Percentiles rank a stretch among this genome's conserved stretches.
phyloP scores from a whole-genome alignment of 2,113 vertebrate species.

The Sylvilagus bachmani region DNA sequence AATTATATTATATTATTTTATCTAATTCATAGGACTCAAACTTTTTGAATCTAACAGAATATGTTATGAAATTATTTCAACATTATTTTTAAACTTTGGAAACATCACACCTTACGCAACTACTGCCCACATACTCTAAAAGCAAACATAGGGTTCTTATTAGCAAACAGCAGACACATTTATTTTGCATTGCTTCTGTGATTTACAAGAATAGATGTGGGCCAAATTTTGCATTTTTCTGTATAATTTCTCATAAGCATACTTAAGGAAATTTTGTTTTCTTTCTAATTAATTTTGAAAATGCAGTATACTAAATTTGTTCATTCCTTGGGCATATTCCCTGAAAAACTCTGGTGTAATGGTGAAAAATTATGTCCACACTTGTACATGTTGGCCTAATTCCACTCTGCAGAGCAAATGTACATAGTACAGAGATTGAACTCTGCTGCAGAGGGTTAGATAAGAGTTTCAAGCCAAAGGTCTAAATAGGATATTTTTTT shows the following conservation, averaged over 20 bases:
- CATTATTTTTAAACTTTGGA: constrained; percentile 49
- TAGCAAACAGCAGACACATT: constrained; percentile 7
- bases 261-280: neutral
- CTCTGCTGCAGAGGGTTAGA: neutral
- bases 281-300: constrained; percentile 12
- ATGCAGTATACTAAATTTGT: neutral
- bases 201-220: neutral
- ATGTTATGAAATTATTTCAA: constrained; percentile 21
- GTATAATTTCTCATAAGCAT: constrained; percentile 11
- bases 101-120: constrained; percentile 39
- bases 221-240: neutral
- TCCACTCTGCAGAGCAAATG: neutral
- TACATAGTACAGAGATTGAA: neutral
- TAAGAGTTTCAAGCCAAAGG: neutral
- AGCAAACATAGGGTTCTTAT: constrained; percentile 35
- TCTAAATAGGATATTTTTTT: neutral
- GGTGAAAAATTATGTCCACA: neutral
- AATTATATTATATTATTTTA: neutral
- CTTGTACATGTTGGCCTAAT: neutral
- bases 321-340: neutral
- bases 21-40: neutral
- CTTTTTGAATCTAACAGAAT: neutral
- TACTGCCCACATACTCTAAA: constrained; percentile 8
- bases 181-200: neutral
- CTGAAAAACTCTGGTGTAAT: neutral